Percentiles rank a stretch among this genome's conserved stretches.
Evolutionary conservation across 2,113 vertebrate genomes (phyloP).

Genomic region (Thinocorus orbignyianus): DNA sequence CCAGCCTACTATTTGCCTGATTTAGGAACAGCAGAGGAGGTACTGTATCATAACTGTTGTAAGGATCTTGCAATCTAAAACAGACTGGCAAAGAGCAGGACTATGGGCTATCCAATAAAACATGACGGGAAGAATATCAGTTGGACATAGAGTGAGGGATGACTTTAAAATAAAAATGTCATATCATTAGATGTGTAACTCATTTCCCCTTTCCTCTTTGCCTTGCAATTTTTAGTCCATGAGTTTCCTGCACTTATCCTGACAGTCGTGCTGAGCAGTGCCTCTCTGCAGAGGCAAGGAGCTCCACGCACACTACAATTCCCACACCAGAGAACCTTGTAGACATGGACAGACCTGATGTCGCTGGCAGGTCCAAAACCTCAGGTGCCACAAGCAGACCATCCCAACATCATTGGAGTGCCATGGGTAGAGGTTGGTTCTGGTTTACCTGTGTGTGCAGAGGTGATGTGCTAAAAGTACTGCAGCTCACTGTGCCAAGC

Average conservation of each 20-base stretch:
- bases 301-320: fast-evolving
- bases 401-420: too few relatives aligned
- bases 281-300: neutral
- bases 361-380: neutral
- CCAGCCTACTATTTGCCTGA: neutral
- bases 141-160: neutral
- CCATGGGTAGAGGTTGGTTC: fast-evolving
- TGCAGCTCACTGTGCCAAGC: neutral
- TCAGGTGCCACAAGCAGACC: neutral
- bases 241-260: neutral
- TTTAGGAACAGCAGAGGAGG: neutral
- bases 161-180: neutral
- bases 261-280: fast-evolving
- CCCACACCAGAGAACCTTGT: neutral
- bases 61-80: neutral
- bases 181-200: neutral
- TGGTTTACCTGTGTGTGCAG: neutral
- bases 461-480: neutral
- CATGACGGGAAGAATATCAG: neutral
- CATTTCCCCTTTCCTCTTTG: neutral
- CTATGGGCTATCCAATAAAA: neutral
- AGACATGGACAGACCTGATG: neutral
- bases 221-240: neutral
- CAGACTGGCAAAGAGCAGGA: neutral
- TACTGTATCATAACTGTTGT: neutral